A percentile compares a stretch with the other conserved stretches of the same genome.
These are phyloP conservation scores for Distichodus sexfasciatus DNA, from an alignment of 2,797 vertebrate genomes.

Conservation along the genomic window DNA sequence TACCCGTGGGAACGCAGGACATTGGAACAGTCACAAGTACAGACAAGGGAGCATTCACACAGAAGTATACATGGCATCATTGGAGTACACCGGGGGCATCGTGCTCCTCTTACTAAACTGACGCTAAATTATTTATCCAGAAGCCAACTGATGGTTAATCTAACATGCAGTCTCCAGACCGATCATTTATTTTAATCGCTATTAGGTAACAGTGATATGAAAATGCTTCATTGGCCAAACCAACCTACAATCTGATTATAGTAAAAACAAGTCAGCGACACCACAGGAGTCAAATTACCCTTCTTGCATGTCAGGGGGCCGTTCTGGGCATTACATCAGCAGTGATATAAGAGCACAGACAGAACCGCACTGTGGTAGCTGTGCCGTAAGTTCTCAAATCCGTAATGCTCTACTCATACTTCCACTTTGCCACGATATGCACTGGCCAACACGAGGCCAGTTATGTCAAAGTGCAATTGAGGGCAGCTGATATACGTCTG, in stretches of 20 bases:
- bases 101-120: too few species aligned
- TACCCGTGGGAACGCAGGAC: constrained; percentile 52
- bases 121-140: too few species aligned
- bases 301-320: constrained; percentile 45
- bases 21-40: not conserved
- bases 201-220: not conserved
- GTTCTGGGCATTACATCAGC: constrained; percentile 52
- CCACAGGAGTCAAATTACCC: not conserved
- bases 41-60: not conserved
- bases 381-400: not conserved
- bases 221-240: not conserved
- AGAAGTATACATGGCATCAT: not conserved
- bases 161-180: too few species aligned
- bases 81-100: too few species aligned
- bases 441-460: too few species aligned
- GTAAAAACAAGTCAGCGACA: not conserved
- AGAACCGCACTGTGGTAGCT: not conserved
- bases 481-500: not conserved
- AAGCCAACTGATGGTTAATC: too few species aligned
- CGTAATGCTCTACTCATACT: not conserved
- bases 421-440: not conserved
- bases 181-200: not conserved
- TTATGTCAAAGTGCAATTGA: not conserved
- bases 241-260: not conserved
- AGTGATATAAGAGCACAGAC: constrained; percentile 55